Conservation (phyloP, 2,888 invertebrate genomes). For the Ditula angustiorana region DNA sequence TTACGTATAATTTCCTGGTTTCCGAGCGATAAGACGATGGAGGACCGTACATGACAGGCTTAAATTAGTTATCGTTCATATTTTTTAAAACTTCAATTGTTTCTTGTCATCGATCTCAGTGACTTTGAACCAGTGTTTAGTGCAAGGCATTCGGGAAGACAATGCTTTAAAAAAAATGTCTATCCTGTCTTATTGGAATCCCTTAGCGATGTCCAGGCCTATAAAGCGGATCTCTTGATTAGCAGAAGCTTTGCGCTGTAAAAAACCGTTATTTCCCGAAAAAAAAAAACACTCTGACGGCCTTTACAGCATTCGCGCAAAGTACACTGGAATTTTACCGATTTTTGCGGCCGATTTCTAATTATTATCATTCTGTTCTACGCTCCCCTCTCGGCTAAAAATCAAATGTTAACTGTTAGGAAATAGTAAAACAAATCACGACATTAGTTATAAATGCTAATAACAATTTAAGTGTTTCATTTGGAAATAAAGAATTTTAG, state of each 20-base stretch:
- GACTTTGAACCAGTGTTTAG: constrained; percentile 29
- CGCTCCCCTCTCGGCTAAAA: constrained; percentile 84
- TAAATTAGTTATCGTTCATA: constrained; percentile 19
- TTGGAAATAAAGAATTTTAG: constrained; percentile 50
- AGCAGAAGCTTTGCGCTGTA: constrained; percentile 71
- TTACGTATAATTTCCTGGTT: not conserved
- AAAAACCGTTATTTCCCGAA: constrained; percentile 63
- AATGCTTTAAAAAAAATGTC: constrained; percentile 51
- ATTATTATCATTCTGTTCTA: constrained; percentile 73
- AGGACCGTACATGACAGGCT: constrained; percentile 3
- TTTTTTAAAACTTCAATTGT: constrained; percentile 26
- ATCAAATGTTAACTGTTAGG: constrained; percentile 76
- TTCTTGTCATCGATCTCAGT: constrained; percentile 33
- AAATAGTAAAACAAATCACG: constrained; percentile 56
- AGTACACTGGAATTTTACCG: constrained; percentile 73
- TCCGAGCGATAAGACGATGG: not conserved
- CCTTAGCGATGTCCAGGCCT: constrained; percentile 57
- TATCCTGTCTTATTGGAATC: constrained; percentile 67
- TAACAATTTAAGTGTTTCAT: constrained; percentile 33
- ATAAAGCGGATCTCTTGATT: constrained; percentile 67
- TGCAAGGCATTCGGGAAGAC: constrained; percentile 34
- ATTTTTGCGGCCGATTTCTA: constrained; percentile 69
- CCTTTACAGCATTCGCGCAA: constrained; percentile 66
- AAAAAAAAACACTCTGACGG: constrained; percentile 54
- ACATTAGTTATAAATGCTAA: constrained; percentile 40